A percentile compares a stretch with the other conserved stretches of the same genome.
These are phyloP conservation scores for Pomatostomus ruficeps DNA, from an alignment of 2,113 vertebrate species.

Conservation along the genomic window DNA sequence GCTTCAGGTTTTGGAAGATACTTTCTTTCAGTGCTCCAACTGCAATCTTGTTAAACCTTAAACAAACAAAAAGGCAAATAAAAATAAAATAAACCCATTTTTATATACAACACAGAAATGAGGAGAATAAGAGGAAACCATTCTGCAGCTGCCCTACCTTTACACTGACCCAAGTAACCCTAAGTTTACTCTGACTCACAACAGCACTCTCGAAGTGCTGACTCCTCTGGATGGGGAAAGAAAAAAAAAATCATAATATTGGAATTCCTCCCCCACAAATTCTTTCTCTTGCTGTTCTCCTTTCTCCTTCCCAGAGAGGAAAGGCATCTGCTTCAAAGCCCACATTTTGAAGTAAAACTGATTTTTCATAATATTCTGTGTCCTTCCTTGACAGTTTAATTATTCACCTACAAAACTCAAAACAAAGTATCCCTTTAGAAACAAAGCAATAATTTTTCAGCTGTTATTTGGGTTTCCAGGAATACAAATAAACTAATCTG, in stretches of 20 bases:
- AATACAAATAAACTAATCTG: not conserved
- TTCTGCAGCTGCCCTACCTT: not conserved
- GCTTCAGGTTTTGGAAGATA: conserved; percentile 82
- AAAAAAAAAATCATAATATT: not conserved
- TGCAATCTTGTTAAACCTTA: conserved; percentile 88
- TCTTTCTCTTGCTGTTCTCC: not conserved
- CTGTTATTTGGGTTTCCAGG: not conserved
- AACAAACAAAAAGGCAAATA: not conserved
- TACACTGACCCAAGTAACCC: not conserved
- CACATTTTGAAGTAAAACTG: not conserved
- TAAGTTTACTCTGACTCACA: not conserved
- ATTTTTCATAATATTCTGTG: not conserved
- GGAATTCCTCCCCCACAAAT: conserved; percentile 4
- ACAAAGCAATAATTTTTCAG: not conserved
- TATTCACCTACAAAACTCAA: not conserved
- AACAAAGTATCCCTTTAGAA: not conserved
- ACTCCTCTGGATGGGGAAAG: not conserved
- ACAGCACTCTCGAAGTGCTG: not conserved
- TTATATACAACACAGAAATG: not conserved
- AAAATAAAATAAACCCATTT: not conserved
- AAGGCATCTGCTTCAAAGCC: not conserved
- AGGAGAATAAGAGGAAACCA: not conserved
- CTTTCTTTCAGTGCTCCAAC: conserved; percentile 82
- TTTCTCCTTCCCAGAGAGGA: not conserved
- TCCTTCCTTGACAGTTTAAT: not conserved